Evolutionary conservation across 37 sponge, comb jelly and placozoan species (phyloP).

Genomic region (Hormiphora californensis): DNA sequence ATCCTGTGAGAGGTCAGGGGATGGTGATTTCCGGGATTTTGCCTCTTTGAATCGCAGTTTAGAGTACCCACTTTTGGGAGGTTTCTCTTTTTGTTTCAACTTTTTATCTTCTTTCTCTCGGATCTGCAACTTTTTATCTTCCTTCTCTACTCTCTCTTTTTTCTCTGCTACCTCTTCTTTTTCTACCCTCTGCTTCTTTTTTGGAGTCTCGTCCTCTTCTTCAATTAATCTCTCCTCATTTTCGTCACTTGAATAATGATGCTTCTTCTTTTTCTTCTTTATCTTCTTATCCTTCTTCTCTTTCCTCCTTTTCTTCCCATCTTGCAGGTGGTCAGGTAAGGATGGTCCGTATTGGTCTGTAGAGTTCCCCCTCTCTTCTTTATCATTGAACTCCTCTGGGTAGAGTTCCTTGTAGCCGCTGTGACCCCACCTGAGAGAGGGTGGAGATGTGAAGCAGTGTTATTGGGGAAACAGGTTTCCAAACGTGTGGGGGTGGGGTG

Average conservation of each 20-base stretch:
- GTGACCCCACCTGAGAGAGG: conserved; percentile 65
- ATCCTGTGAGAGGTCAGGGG: too few relatives aligned
- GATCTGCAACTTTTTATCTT: not conserved
- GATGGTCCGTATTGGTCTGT: not conserved
- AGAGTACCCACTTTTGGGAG: too few relatives aligned
- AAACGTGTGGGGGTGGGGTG: too few relatives aligned
- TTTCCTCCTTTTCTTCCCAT: not conserved
- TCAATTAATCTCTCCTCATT: not conserved
- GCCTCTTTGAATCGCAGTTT: too few relatives aligned
- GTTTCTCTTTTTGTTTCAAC: not conserved
- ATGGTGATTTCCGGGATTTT: too few relatives aligned
- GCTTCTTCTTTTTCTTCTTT: not conserved
- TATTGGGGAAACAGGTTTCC: not conserved
- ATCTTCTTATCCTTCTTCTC: not conserved
- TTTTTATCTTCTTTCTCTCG: not conserved
- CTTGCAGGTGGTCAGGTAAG: not conserved
- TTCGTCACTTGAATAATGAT: not conserved
- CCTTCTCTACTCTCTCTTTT: not conserved
- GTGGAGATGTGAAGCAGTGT: not conserved
- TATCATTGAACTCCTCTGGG: conserved; percentile 64
- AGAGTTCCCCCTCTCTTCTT: not conserved
- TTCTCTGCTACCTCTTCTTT: not conserved
- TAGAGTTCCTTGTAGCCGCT: conserved; percentile 69
- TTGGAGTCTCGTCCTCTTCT: not conserved
- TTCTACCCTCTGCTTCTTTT: not conserved